Percentiles rank a stretch among this genome's conserved stretches.
phyloP scores from a whole-genome alignment of 2,797 vertebrate species.

The Girardinus metallicus region DNA sequence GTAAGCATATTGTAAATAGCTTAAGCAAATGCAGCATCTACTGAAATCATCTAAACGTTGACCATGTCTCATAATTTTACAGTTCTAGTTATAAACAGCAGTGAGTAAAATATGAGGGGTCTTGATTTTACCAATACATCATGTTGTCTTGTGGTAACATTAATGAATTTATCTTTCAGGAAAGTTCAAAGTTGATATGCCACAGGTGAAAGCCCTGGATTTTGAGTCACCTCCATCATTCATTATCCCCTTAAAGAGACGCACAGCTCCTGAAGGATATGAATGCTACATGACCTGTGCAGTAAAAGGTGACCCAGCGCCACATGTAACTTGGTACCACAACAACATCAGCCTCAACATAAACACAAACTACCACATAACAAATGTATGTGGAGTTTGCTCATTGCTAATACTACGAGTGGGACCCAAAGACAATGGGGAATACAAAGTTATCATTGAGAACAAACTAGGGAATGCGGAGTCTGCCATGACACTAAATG shows the following conservation, averaged over 20 bases:
- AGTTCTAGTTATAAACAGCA: not conserved
- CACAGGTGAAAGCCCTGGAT: slow-evolving; percentile 59
- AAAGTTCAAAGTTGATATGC: slow-evolving; percentile 61
- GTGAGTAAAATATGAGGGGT: not conserved
- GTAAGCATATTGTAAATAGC: not conserved
- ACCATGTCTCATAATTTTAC: not conserved
- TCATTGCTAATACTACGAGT: slow-evolving; percentile 86
- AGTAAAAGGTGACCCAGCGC: slow-evolving; percentile 82
- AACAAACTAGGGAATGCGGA: slow-evolving; percentile 81
- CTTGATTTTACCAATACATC: not conserved
- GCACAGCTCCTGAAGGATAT: slow-evolving; percentile 82
- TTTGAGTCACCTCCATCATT: slow-evolving; percentile 81
- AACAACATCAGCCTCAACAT: slow-evolving; percentile 83
- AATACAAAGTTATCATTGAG: slow-evolving; percentile 84
- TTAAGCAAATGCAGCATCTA: not conserved
- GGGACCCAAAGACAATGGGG: slow-evolving; percentile 79
- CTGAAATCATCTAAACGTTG: not conserved
- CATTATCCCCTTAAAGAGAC: slow-evolving; percentile 82
- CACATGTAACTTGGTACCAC: slow-evolving; percentile 87
- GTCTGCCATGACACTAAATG: slow-evolving; percentile 81
- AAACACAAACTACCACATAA: slow-evolving; percentile 83
- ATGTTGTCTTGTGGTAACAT: not conserved
- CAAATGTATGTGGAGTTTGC: slow-evolving; percentile 88
- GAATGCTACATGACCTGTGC: slow-evolving; percentile 92
- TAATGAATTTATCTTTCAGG: slow-evolving; percentile 51